Evolutionary conservation across 1,140 invertebrate species (phyloP).

Genomic region (Drosophila nasuta): DNA sequence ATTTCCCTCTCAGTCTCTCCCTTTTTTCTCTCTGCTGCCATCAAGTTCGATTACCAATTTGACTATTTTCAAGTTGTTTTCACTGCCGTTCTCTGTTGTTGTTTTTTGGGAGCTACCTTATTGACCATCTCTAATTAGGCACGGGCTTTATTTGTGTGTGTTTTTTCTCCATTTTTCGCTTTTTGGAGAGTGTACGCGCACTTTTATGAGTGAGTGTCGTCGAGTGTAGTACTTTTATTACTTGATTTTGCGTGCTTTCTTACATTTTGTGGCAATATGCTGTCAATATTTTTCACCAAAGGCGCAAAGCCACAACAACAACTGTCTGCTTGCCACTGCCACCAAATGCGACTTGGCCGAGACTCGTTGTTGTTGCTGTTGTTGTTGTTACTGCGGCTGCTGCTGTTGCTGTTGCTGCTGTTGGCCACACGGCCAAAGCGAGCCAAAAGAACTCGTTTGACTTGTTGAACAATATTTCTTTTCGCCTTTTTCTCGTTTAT

Average conservation of each 20-base stretch:
- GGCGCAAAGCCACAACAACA: constrained; percentile 64
- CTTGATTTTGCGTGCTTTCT: constrained; percentile 46
- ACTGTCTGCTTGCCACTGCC: constrained; percentile 65
- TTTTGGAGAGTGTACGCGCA: constrained; percentile 15
- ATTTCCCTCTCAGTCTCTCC: background rate
- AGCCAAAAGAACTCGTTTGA: constrained; percentile 84
- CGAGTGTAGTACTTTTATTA: constrained; percentile 21
- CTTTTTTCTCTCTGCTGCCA: background rate
- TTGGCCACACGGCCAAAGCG: constrained; percentile 79
- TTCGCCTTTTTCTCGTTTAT: constrained; percentile 62
- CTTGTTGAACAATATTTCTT: constrained; percentile 84
- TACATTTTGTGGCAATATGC: constrained; percentile 64
- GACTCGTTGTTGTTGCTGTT: constrained; percentile 50
- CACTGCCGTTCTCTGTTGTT: constrained; percentile 41
- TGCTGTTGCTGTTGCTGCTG: constrained; percentile 42
- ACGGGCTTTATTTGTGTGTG: background rate
- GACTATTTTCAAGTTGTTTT: constrained; percentile 75
- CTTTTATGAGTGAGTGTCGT: constrained; percentile 9
- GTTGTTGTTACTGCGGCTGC: constrained; percentile 32
- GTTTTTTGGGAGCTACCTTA: constrained; percentile 19
- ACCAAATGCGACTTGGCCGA: constrained; percentile 52
- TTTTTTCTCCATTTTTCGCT: no score
- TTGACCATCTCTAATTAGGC: constrained; percentile 37
- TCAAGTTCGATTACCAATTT: constrained; percentile 74
- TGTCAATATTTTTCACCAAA: constrained; percentile 83